Evolutionary conservation across 1,140 invertebrate species (phyloP).

Genomic region (Euglossa dilemma): DNA sequence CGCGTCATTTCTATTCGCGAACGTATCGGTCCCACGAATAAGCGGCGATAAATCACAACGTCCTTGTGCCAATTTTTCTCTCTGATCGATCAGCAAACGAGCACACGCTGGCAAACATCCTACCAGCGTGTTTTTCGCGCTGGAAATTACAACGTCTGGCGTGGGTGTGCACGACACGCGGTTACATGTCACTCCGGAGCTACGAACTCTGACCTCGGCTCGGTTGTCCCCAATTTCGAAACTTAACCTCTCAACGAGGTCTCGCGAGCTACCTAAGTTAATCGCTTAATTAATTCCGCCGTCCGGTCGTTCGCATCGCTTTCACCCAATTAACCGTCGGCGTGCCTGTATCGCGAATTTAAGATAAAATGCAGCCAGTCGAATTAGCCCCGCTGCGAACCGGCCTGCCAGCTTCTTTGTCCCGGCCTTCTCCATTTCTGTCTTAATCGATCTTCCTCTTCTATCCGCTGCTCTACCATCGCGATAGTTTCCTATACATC

Average conservation of each 20-base stretch:
- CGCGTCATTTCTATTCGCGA: neutral
- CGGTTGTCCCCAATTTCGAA: constrained; percentile 71
- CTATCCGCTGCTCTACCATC: no score
- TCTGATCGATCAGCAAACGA: neutral
- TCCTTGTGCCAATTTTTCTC: constrained; percentile 34
- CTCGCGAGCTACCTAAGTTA: constrained; percentile 64
- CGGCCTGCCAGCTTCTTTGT: neutral
- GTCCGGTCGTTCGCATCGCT: constrained; percentile 69
- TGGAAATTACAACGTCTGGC: constrained; percentile 5
- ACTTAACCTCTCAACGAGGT: constrained; percentile 71
- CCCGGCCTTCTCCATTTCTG: neutral
- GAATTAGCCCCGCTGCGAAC: neutral
- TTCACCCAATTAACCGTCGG: constrained; percentile 67
- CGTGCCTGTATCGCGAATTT: constrained; percentile 50
- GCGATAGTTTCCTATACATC: no score
- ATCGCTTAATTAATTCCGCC: constrained; percentile 73
- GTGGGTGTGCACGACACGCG: constrained; percentile 48
- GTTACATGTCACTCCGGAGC: constrained; percentile 50
- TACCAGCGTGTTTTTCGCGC: neutral
- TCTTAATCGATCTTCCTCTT: neutral
- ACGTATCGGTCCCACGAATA: neutral
- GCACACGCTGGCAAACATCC: neutral
- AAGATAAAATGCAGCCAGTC: constrained; percentile 44
- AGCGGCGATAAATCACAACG: constrained; percentile 5
- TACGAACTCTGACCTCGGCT: constrained; percentile 62